A percentile compares a stretch with the other conserved stretches of the same genome.
phyloP scores from a whole-genome alignment of 2,113 vertebrate species.

The Hoplias malabaricus region DNA sequence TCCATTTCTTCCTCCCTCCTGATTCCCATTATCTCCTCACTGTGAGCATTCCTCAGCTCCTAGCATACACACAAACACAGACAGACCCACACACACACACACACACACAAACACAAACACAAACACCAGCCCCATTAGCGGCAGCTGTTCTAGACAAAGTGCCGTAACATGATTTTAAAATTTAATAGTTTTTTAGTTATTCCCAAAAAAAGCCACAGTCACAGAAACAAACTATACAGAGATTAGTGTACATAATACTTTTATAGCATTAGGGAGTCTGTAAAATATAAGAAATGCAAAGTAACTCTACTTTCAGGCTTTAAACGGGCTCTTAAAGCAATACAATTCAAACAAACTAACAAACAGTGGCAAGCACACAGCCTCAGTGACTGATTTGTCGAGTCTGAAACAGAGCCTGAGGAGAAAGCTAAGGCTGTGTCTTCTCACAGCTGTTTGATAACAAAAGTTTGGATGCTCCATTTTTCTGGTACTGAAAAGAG shows the following conservation, averaged over 20 bases:
- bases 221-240: neutral
- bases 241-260: neutral
- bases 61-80: constrained; percentile 55
- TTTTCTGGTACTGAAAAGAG: constrained; percentile 44
- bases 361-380: constrained; percentile 16
- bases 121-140: constrained; percentile 33
- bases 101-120: neutral
- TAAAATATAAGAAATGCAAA: neutral
- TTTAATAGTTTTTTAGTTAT: constrained; percentile 2
- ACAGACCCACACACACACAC: constrained; percentile 14
- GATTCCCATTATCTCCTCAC: constrained; percentile 95
- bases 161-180: constrained; percentile 19
- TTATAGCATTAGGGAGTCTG: neutral
- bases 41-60: constrained; percentile 94
- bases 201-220: neutral
- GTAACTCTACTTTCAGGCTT: neutral
- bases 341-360: constrained; percentile 16
- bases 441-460: constrained; percentile 38
- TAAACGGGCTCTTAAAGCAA: neutral
- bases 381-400: constrained; percentile 20
- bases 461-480: constrained; percentile 38
- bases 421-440: constrained; percentile 35
- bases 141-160: constrained; percentile 14
- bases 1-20: constrained; percentile 96
- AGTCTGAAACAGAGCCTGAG: constrained; percentile 37